A percentile compares a stretch with the other conserved stretches of the same genome.
Evolutionary conservation across 2,888 invertebrate genomes (phyloP).

Genomic region (Philereme transversata): DNA sequence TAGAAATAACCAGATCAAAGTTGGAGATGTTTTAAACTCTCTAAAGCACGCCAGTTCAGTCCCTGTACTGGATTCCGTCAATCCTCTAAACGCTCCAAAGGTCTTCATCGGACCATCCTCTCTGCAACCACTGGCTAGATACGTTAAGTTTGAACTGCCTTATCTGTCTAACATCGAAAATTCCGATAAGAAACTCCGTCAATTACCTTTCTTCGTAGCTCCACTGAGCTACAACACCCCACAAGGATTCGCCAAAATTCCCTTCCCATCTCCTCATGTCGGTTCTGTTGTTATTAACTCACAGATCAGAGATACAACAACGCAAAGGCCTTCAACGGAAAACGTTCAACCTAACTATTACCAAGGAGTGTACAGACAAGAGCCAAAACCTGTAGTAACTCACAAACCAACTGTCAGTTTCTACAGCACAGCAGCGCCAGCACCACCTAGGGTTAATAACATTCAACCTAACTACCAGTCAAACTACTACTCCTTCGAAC

Average conservation of each 20-base stretch:
- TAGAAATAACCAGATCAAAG: conserved; percentile 80
- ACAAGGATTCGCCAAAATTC: conserved; percentile 92
- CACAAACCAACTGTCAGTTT: conserved; percentile 72
- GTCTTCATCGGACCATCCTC: conserved; percentile 93
- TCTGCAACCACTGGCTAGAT: conserved; percentile 88
- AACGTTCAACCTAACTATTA: conserved; percentile 32
- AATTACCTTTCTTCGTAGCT: conserved; percentile 93
- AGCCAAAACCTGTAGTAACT: conserved; percentile 63
- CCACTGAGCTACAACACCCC: conserved; percentile 94
- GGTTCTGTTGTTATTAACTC: conserved; percentile 92
- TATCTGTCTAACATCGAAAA: conserved; percentile 90
- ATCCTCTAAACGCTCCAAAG: conserved; percentile 87
- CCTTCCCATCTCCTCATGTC: conserved; percentile 93
- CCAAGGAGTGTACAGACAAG: conserved; percentile 40
- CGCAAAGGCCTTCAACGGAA: conserved; percentile 43
- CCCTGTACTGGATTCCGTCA: conserved; percentile 89
- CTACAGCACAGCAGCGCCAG: conserved; percentile 49
- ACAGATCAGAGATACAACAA: conserved; percentile 60
- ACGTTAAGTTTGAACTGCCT: conserved; percentile 91
- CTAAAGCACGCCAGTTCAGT: conserved; percentile 89
- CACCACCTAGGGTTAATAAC: conserved; percentile 51
- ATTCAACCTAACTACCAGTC: conserved; percentile 45
- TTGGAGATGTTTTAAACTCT: conserved; percentile 88
- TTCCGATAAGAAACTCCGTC: conserved; percentile 88
- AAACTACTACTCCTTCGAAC: conserved; percentile 74